Conservation (phyloP, 2,888 invertebrate species). For the Anthoptus insignis region DNA sequence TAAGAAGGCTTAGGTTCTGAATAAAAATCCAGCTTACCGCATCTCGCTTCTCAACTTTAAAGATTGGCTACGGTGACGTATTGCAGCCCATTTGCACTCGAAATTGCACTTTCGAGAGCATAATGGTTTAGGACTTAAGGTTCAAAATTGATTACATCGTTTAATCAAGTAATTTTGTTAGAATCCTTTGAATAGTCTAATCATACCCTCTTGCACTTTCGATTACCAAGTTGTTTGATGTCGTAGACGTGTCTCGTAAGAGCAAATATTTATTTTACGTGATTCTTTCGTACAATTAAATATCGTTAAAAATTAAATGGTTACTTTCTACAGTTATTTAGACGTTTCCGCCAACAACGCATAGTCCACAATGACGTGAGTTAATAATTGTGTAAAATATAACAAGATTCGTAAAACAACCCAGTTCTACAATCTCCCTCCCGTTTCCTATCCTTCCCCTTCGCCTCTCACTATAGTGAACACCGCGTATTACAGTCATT, state of each 20-base stretch:
- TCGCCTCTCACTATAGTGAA: no score
- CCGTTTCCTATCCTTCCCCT: no score
- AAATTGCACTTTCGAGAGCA: slow-evolving; percentile 1
- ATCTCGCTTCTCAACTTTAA: slow-evolving; percentile 13
- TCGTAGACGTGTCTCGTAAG: not conserved
- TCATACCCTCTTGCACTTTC: slow-evolving; percentile 31
- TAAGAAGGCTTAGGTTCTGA: slow-evolving; percentile 11
- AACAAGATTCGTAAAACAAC: no score
- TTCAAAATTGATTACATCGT: slow-evolving; percentile 10
- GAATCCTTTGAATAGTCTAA: slow-evolving; percentile 15
- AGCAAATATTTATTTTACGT: not conserved
- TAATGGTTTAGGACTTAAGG: not conserved
- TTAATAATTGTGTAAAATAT: no score
- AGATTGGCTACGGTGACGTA: slow-evolving; percentile 17
- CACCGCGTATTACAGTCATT: no score
- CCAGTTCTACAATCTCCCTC: no score
- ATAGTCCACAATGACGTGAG: no score
- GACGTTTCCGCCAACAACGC: no score
- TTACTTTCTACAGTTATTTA: no score
- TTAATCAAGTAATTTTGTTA: not conserved
- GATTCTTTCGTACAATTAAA: not conserved
- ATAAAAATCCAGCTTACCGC: slow-evolving; percentile 19
- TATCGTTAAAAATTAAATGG: not conserved
- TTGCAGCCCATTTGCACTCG: slow-evolving; percentile 9
- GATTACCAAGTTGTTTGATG: slow-evolving; percentile 11